phyloP scores from a whole-genome alignment of 2,113 vertebrate species.

The Theristicus caerulescens region DNA sequence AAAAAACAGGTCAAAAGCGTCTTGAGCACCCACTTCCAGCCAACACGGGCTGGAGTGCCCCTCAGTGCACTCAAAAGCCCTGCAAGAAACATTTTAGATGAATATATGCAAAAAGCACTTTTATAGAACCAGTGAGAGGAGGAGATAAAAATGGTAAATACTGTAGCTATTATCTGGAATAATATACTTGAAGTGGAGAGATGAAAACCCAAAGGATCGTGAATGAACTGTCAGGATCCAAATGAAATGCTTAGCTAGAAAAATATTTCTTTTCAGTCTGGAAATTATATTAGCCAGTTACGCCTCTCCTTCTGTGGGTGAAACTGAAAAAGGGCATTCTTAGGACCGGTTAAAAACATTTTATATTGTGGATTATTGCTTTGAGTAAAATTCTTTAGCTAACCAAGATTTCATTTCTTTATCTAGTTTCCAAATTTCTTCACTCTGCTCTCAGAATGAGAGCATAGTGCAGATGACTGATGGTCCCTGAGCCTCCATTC shows the following conservation, averaged over 20 bases:
- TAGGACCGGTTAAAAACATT: fast-evolving
- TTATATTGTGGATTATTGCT: background rate
- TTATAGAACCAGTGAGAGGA: background rate
- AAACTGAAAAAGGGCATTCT: background rate
- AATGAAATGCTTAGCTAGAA: background rate
- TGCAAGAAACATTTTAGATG: background rate
- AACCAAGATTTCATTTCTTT: background rate
- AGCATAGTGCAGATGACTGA: background rate
- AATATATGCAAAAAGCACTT: background rate
- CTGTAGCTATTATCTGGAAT: background rate
- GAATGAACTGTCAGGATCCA: background rate
- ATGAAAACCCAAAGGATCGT: background rate
- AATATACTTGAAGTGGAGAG: background rate
- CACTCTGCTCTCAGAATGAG: background rate
- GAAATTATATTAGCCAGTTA: background rate
- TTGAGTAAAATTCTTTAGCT: background rate
- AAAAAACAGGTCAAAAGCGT: background rate
- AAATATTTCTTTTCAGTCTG: slow-evolving; percentile 9
- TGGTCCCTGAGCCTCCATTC: background rate
- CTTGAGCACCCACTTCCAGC: background rate
- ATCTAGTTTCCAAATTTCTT: background rate
- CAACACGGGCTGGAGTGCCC: background rate
- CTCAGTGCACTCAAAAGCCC: background rate
- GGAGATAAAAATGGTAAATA: slow-evolving; percentile 17
- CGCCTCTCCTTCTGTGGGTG: background rate